Percentiles rank a stretch among this genome's conserved stretches.
Conservation (phyloP, 2,797 vertebrate genomes). For the Phalanger gymnotis region DNA sequence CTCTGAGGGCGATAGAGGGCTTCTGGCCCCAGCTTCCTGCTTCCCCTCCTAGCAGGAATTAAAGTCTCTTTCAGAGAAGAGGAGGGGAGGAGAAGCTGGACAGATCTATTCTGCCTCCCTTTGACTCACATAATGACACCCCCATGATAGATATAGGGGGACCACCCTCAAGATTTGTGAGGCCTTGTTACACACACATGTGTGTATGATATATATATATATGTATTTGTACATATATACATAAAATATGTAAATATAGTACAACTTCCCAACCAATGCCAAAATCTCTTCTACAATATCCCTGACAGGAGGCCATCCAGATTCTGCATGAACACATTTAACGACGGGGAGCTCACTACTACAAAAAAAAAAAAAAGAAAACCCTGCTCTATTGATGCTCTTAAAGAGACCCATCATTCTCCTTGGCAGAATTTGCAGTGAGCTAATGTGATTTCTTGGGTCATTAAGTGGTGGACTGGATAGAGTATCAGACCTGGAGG, state of each 20-base stretch:
- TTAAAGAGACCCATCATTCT: neutral
- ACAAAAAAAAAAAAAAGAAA: neutral
- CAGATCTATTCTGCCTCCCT: neutral
- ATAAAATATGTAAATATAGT: neutral
- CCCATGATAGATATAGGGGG: neutral
- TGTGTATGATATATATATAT: neutral
- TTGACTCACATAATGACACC: neutral
- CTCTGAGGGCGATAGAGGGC: neutral
- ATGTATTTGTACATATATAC: neutral
- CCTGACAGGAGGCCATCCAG: neutral
- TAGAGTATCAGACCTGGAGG: neutral
- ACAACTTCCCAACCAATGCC: neutral
- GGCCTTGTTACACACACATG: neutral
- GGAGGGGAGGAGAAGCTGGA: neutral
- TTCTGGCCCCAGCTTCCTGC: neutral
- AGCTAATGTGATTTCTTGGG: neutral
- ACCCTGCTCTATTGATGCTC: neutral
- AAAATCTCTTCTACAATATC: neutral
- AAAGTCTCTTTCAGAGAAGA: neutral
- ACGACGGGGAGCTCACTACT: neutral
- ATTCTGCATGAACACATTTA: neutral
- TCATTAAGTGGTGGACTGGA: neutral
- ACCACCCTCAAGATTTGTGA: neutral
- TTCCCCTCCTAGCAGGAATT: neutral
- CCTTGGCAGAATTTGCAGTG: neutral